Percentiles rank a stretch among this genome's conserved stretches.
Conservation (phyloP, 2,113 vertebrate species). For the Epinephelus lanceolatus region DNA sequence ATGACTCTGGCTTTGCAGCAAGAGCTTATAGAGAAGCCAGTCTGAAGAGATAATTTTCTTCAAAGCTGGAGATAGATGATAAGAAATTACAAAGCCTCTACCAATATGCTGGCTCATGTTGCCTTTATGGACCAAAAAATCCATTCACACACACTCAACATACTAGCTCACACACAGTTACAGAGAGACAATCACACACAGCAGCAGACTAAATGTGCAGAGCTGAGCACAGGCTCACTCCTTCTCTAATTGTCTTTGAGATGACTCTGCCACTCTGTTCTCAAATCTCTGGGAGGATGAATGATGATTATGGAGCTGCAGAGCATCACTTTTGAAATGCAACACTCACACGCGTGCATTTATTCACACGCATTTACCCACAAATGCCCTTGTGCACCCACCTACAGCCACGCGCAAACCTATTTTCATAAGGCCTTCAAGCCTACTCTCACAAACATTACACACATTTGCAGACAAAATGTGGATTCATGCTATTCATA, state of each 20-base stretch:
- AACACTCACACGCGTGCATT: constrained; percentile 53
- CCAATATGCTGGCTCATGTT: constrained; percentile 36
- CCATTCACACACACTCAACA: constrained; percentile 28
- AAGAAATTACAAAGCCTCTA: constrained; percentile 39
- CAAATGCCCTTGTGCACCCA: constrained; percentile 43
- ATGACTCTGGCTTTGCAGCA: constrained; percentile 19
- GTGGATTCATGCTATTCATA: constrained; percentile 11
- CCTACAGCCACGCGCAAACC: constrained; percentile 30
- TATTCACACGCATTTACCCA: constrained; percentile 47
- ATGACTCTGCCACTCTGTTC: constrained; percentile 57
- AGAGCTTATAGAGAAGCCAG: constrained; percentile 13
- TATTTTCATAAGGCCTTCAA: constrained; percentile 12
- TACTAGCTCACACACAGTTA: constrained; percentile 4
- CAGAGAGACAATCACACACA: constrained; percentile 38
- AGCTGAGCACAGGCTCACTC: constrained; percentile 38
- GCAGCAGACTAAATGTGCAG: constrained; percentile 38
- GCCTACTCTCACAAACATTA: constrained; percentile 18
- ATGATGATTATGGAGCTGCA: constrained; percentile 56
- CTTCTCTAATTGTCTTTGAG: constrained; percentile 64
- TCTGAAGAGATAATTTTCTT: constrained; percentile 39
- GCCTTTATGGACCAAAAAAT: constrained; percentile 29
- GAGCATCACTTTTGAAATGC: constrained; percentile 55
- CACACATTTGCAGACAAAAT: constrained; percentile 5
- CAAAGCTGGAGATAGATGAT: constrained; percentile 41
- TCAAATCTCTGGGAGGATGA: constrained; percentile 58